These are phyloP conservation scores for Mesaphorura yosii DNA, from an alignment of 1,140 invertebrate species.

Conservation along the genomic window DNA sequence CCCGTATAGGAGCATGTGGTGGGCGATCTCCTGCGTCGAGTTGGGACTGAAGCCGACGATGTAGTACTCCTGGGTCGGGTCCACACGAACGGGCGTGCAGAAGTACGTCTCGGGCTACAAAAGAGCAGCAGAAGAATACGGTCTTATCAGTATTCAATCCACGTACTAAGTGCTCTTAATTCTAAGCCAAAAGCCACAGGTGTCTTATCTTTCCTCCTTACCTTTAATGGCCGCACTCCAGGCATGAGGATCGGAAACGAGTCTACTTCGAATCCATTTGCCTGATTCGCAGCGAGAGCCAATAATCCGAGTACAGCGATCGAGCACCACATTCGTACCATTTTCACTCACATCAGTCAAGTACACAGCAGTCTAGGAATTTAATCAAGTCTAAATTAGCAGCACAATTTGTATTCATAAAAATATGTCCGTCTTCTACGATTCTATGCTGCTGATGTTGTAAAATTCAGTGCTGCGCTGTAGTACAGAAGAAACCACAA, in stretches of 20 bases:
- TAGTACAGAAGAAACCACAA: no score
- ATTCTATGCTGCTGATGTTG: no score
- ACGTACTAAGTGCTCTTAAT: neutral
- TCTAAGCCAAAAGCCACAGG: neutral
- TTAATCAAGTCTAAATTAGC: no score
- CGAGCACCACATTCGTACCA: no score
- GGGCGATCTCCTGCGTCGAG: slow-evolving; percentile 75
- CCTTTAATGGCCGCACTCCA: slow-evolving; percentile 51
- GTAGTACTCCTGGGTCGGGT: slow-evolving; percentile 55
- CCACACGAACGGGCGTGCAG: slow-evolving; percentile 67
- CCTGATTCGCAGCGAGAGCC: no score
- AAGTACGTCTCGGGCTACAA: slow-evolving; percentile 67
- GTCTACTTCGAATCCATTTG: slow-evolving; percentile 34
- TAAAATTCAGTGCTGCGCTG: no score
- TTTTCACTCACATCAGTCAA: no score
- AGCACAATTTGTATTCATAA: no score
- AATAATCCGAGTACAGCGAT: no score
- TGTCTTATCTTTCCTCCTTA: slow-evolving; percentile 36
- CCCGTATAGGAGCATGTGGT: slow-evolving; percentile 94
- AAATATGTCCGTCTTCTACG: no score
- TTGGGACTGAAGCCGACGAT: slow-evolving; percentile 88
- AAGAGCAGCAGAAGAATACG: neutral
- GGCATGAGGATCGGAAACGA: slow-evolving; percentile 58
- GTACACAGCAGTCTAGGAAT: no score
- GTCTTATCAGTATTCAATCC: neutral